A percentile compares a stretch with the other conserved stretches of the same genome.
phyloP scores from a whole-genome alignment of 2,888 invertebrate genomes.

The Anthrax anthrax region DNA sequence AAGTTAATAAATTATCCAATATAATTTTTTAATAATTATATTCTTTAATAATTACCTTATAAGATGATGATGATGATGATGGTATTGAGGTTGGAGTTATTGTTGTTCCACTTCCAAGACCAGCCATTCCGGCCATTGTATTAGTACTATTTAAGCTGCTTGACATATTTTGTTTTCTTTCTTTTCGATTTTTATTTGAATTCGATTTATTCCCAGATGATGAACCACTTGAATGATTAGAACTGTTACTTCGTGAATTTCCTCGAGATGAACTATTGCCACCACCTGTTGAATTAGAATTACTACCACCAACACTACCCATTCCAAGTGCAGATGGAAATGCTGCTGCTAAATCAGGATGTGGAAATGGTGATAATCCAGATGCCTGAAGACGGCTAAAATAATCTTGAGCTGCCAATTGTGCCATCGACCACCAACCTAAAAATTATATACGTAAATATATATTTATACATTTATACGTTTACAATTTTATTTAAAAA shows the following conservation, averaged over 20 bases:
- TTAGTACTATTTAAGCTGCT: slow-evolving; percentile 25
- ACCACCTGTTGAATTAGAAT: slow-evolving; percentile 25
- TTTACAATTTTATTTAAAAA: not conserved
- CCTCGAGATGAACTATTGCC: not conserved
- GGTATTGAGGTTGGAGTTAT: slow-evolving; percentile 25
- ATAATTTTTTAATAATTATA: too few species aligned
- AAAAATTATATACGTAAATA: slow-evolving; percentile 12
- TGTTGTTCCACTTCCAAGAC: slow-evolving; percentile 27
- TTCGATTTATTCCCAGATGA: slow-evolving; percentile 27
- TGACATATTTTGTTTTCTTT: slow-evolving; percentile 29
- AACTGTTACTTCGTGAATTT: slow-evolving; percentile 1
- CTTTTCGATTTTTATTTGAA: slow-evolving; percentile 27
- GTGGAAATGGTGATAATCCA: slow-evolving; percentile 55
- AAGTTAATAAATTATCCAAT: too few species aligned
- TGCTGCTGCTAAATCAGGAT: slow-evolving; percentile 47
- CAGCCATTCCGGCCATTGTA: slow-evolving; percentile 25
- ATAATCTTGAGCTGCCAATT: slow-evolving; percentile 77
- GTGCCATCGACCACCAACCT: slow-evolving; percentile 90
- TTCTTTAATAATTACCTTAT: slow-evolving; percentile 28
- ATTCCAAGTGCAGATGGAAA: slow-evolving; percentile 34
- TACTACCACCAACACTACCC: slow-evolving; percentile 21
- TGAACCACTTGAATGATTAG: slow-evolving; percentile 11
- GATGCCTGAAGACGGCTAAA: slow-evolving; percentile 69
- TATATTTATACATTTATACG: too few species aligned
- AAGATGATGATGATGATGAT: slow-evolving; percentile 18